Evolutionary conservation across 2,888 invertebrate genomes (phyloP).

Genomic region (Cephonodes hylas): DNA sequence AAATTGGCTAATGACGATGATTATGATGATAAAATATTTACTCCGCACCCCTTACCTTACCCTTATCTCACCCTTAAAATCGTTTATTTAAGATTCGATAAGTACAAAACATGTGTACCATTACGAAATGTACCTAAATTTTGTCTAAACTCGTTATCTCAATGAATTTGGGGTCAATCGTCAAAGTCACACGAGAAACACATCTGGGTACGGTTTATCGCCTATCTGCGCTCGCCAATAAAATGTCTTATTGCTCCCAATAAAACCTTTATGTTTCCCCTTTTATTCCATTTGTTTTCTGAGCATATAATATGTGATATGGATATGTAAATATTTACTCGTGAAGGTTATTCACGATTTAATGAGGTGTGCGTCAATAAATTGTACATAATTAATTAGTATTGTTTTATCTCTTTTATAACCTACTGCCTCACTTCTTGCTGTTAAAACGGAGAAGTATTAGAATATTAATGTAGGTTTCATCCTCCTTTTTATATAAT

Average conservation of each 20-base stretch:
- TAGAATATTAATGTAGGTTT: too few species aligned
- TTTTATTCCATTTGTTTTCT: neutral
- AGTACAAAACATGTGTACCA: neutral
- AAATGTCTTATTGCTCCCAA: slow-evolving; percentile 18
- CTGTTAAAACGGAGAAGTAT: too few species aligned
- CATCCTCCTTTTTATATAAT: too few species aligned
- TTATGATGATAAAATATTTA: too few species aligned
- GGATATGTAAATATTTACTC: neutral
- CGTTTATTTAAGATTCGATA: neutral
- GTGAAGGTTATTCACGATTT: neutral
- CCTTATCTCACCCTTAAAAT: too few species aligned
- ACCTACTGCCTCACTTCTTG: too few species aligned
- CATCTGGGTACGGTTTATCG: neutral
- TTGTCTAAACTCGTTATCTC: slow-evolving; percentile 4
- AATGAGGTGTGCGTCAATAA: too few species aligned
- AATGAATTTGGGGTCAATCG: slow-evolving; percentile 11
- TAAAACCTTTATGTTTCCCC: neutral
- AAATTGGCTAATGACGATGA: too few species aligned
- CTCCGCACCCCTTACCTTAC: too few species aligned
- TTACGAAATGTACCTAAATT: neutral
- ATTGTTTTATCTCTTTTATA: too few species aligned
- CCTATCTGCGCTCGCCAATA: slow-evolving; percentile 4
- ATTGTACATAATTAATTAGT: too few species aligned
- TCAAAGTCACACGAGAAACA: neutral
- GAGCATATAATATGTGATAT: neutral